A percentile compares a stretch with the other conserved stretches of the same genome.
Evolutionary conservation across 2,888 invertebrate genomes (phyloP).

Genomic region (Cordilura impudica): DNA sequence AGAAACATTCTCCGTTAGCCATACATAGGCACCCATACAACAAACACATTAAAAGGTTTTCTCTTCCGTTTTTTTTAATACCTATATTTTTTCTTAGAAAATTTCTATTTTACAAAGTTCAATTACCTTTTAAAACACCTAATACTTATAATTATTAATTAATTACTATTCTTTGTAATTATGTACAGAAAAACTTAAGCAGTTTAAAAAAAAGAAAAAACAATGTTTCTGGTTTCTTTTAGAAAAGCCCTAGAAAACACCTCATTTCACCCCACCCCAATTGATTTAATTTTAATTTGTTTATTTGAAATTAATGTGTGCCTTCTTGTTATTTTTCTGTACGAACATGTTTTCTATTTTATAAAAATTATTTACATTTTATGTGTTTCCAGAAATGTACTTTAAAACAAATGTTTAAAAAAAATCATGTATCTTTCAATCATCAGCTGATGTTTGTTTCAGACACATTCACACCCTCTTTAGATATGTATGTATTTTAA

Average conservation of each 20-base stretch:
- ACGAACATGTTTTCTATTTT: background rate
- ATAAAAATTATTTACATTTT: background rate
- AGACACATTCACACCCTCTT: background rate
- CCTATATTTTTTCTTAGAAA: background rate
- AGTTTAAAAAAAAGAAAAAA: background rate
- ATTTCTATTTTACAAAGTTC: constrained; percentile 20
- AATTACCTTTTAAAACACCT: constrained; percentile 27
- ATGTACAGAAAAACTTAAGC: background rate
- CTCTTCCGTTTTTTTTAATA: constrained; percentile 27
- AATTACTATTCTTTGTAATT: constrained; percentile 31
- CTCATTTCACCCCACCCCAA: background rate
- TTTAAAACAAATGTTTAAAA: constrained; percentile 5
- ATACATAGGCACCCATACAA: background rate
- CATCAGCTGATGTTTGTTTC: background rate
- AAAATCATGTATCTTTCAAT: constrained; percentile 4
- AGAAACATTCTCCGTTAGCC: too few relatives aligned
- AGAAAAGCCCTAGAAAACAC: background rate
- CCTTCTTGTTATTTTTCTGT: background rate
- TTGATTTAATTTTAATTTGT: constrained; percentile 14
- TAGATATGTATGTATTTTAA: background rate
- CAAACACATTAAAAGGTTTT: background rate
- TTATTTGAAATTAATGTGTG: constrained; percentile 26
- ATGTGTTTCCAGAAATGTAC: background rate
- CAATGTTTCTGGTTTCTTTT: background rate
- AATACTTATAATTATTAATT: background rate